Conservation (phyloP, 2,113 vertebrate genomes). For the Alaudala cheleensis region DNA sequence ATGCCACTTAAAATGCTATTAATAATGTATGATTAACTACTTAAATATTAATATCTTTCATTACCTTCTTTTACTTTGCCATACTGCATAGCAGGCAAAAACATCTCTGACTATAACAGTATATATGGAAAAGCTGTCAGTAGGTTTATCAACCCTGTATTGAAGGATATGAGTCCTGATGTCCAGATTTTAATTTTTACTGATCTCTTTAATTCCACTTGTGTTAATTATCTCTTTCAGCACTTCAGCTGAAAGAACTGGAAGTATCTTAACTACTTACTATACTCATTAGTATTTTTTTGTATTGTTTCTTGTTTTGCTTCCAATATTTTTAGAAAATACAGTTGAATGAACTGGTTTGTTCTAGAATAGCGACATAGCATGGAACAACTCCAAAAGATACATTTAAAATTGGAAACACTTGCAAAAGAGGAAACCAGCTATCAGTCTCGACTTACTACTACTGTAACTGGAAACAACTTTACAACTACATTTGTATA, state of each 20-base stretch:
- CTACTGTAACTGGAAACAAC: slow-evolving; percentile 60
- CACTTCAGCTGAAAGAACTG: not conserved
- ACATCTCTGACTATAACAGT: not conserved
- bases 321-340: not conserved
- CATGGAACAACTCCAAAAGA: slow-evolving; percentile 33
- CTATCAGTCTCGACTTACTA: slow-evolving; percentile 43
- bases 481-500: slow-evolving; percentile 40
- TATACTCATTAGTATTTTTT: not conserved
- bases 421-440: slow-evolving; percentile 32
- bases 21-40: slow-evolving; percentile 37
- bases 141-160: not conserved
- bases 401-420: slow-evolving; percentile 27
- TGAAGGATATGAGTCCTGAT: not conserved
- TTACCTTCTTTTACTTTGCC: not conserved
- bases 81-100: not conserved
- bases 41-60: slow-evolving; percentile 55
- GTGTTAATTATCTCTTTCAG: not conserved
- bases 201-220: not conserved
- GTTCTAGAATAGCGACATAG: not conserved
- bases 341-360: not conserved
- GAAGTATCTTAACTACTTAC: not conserved
- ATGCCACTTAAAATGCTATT: slow-evolving; percentile 12
- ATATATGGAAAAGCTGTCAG: not conserved
- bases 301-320: not conserved
- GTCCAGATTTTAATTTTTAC: not conserved